Evolutionary conservation across 2,113 vertebrate genomes (phyloP), one percentile per base, ranked within the genome.

Genomic region (Recurvirostra avosetta): DNA sequence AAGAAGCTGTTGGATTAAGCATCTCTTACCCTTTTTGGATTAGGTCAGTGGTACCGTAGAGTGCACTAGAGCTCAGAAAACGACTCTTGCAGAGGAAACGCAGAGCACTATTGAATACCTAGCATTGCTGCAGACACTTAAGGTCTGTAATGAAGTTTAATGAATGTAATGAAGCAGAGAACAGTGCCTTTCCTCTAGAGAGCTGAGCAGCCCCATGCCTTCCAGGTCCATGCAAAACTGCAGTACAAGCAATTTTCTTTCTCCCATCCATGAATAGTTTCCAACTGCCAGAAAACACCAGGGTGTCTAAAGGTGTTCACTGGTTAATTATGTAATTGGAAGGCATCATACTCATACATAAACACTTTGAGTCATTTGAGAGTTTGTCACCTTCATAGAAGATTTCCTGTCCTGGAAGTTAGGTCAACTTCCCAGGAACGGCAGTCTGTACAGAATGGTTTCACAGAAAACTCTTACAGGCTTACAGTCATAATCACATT

Each of bases 141-240:
- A 63, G 91, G 59, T 73, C 78, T 86, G 49, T 62, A 95, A 91
- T 79, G 71, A 94, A 96, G 67, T 86, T 94, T 89, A 97, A 96
- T 81, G 82, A 97, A 88, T 6, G 53, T 65, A 97, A 96, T 25
- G 79, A 97, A 90, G 96, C 87, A 83, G 47, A 93, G 84, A 92
- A 58, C 32, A 86, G 72, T 79, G 52, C 40, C 63, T 77, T 89
- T 88, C 55, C 94, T 94, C 87, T 20, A 56, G 76, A 83, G 78
- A 91, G 30, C 38, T 53, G 49, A 74, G 67, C 29, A 72, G 80
- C 26, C n/a, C 88, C 63, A 62, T 26, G 29, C 25, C 76, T 91
- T 85, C 49, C 63, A 79, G 67, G 52, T 75, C 88, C 67, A 47
- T 43, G 30, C 79, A 96, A 83, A 93, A 68, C 15, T 70, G 34